A percentile compares a stretch with the other conserved stretches of the same genome.
These are phyloP conservation scores for Crotalus viridis DNA, from an alignment of 2,113 vertebrate genomes.

Conservation along the genomic window DNA sequence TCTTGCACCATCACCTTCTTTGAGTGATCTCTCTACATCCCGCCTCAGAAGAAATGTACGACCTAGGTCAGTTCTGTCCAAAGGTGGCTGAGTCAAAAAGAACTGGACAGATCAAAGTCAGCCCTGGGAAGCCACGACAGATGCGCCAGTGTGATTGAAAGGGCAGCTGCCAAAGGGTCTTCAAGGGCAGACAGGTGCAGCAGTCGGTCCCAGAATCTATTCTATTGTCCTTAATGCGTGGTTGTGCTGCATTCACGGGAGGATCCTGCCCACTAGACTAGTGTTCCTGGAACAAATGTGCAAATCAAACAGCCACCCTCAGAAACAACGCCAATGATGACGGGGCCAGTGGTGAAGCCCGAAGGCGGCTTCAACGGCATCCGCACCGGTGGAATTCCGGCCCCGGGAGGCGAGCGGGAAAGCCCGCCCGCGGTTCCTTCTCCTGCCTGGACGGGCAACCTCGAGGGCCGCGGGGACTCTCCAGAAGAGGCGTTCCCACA, in stretches of 20 bases:
- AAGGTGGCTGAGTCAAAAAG: neutral
- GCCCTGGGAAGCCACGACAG: neutral
- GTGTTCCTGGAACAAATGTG: neutral
- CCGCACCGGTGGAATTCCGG: neutral
- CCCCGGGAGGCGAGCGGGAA: neutral
- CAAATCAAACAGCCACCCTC: neutral
- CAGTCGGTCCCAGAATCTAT: neutral
- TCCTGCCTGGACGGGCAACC: neutral
- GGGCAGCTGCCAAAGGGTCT: neutral
- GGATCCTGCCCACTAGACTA: neutral
- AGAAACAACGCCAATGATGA: neutral
- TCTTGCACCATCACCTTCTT: neutral
- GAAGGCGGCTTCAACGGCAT: too few species aligned
- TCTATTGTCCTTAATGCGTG: neutral
- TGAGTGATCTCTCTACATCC: neutral
- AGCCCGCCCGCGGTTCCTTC: too few species aligned
- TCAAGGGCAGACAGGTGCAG: neutral
- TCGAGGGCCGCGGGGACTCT: fast-evolving
- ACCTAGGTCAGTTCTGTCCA: neutral
- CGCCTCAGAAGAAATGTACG: neutral
- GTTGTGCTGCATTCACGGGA: neutral
- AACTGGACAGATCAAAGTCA: neutral
- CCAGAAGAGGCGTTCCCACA: neutral
- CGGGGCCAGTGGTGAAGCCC: neutral
- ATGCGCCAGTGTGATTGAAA: neutral